Percentiles rank a stretch among this genome's conserved stretches.
phyloP scores from a whole-genome alignment of 1,140 invertebrate species.

The Pachyrhynchus sulphureomaculatus region DNA sequence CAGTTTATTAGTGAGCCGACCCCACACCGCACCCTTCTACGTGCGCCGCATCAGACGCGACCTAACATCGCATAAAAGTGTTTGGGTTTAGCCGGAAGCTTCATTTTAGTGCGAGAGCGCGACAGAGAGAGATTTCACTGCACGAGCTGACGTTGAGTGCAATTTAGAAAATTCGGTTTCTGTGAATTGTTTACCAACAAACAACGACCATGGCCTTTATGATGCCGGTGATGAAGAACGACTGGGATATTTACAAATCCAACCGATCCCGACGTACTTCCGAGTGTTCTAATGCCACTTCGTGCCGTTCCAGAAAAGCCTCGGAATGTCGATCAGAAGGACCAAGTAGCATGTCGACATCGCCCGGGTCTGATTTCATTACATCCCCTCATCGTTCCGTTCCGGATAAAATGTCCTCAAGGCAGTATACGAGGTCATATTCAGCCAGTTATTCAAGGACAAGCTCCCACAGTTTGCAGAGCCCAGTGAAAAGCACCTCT shows the following conservation, averaged over 20 bases:
- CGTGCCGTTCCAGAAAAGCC: constrained; percentile 71
- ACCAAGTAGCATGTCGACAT: constrained; percentile 65
- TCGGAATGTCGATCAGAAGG: constrained; percentile 81
- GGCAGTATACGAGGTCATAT: constrained; percentile 53
- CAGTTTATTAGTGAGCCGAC: background rate
- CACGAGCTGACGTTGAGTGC: constrained; percentile 9
- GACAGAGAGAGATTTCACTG: constrained; percentile 7
- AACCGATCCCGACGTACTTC: constrained; percentile 71
- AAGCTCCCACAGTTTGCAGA: constrained; percentile 63
- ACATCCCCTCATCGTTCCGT: constrained; percentile 66
- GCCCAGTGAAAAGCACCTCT: constrained; percentile 54
- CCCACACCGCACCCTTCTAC: background rate
- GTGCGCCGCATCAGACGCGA: constrained; percentile 5
- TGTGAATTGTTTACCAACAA: constrained; percentile 7
- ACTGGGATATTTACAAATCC: constrained; percentile 88
- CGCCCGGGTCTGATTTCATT: constrained; percentile 67
- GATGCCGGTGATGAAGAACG: constrained; percentile 91
- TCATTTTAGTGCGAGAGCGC: constrained; percentile 15
- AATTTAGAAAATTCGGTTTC: constrained; percentile 11
- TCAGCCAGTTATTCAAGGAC: constrained; percentile 57
- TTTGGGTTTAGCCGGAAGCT: constrained; percentile 14
- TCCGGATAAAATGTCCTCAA: constrained; percentile 57
- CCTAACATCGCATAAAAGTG: constrained; percentile 24
- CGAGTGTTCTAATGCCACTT: constrained; percentile 66
- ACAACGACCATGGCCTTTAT: constrained; percentile 77